Conservation (phyloP, 2,113 vertebrate species). For the Zeus faber region DNA sequence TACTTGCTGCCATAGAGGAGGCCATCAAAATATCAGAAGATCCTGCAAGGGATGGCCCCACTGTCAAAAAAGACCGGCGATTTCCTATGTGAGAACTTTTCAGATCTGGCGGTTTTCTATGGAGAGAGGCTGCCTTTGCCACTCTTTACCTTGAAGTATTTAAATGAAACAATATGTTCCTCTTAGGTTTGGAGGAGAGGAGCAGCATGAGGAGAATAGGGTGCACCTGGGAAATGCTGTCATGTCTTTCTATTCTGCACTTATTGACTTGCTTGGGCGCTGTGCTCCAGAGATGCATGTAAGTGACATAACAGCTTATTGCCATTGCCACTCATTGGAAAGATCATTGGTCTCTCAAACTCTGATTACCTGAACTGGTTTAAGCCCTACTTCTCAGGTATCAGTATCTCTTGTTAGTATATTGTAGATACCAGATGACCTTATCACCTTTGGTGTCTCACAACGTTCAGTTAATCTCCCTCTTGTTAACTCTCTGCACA, state of each 20-base stretch:
- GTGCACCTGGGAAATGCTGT: constrained; percentile 91
- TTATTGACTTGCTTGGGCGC: constrained; percentile 90
- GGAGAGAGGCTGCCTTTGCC: no score
- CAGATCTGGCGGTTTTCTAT: not conserved
- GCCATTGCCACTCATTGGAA: not conserved
- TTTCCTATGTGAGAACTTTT: constrained; percentile 70
- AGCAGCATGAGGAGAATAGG: constrained; percentile 86
- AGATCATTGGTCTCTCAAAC: not conserved
- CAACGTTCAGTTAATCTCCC: no score
- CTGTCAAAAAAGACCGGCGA: constrained; percentile 86
- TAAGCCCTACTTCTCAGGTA: no score
- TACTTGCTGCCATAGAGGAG: constrained; percentile 88
- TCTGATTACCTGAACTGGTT: no score
- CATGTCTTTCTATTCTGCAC: constrained; percentile 92
- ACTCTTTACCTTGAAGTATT: not conserved
- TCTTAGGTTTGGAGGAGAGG: constrained; percentile 90
- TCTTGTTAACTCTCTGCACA: no score
- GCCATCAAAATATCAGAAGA: constrained; percentile 94
- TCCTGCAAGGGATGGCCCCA: constrained; percentile 87
- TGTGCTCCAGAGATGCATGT: constrained; percentile 95
- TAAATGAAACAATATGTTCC: no score
- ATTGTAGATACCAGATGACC: no score
- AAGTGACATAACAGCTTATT: constrained; percentile 42
- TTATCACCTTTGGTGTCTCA: no score
- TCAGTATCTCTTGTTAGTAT: no score